phyloP scores from a whole-genome alignment of 2,888 invertebrate species.

The Morpho deidamia region DNA sequence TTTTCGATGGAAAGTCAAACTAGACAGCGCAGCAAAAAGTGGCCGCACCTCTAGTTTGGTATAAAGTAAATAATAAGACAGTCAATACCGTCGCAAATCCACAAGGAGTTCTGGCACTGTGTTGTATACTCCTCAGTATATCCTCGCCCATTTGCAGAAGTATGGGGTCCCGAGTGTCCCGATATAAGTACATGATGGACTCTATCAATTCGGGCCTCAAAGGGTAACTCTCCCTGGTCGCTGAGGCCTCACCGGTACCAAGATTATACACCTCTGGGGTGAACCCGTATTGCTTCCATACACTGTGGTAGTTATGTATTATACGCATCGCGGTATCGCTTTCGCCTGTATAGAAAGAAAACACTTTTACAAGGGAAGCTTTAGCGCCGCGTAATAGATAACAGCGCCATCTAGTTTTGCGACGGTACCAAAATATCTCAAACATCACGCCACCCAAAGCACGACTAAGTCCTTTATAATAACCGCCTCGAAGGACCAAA shows the following conservation, averaged over 20 bases:
- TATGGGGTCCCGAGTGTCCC: conserved; percentile 95
- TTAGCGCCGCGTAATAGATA: no score
- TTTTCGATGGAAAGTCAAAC: no score
- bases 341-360: conserved; percentile 80
- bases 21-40: no score
- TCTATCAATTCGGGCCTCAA: conserved; percentile 97
- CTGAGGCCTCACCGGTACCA: conserved; percentile 89
- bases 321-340: conserved; percentile 94
- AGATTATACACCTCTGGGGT: conserved; percentile 99
- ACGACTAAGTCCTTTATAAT: no score
- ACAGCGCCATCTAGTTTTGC: no score
- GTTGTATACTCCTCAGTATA: conserved; percentile 94
- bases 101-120: conserved; percentile 94
- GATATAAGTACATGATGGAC: conserved; percentile 97
- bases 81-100: conserved; percentile 95
- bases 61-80: background rate
- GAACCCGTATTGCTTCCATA: conserved; percentile 98
- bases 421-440: no score
- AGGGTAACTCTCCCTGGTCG: conserved; percentile 93
- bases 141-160: conserved; percentile 96
- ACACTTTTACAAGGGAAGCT: no score
- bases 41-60: no score
- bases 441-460: no score
- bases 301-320: conserved; percentile 96
- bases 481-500: no score